Evolutionary conservation across 2,888 invertebrate species (phyloP).

Genomic region (Drosophila acutilabella): DNA sequence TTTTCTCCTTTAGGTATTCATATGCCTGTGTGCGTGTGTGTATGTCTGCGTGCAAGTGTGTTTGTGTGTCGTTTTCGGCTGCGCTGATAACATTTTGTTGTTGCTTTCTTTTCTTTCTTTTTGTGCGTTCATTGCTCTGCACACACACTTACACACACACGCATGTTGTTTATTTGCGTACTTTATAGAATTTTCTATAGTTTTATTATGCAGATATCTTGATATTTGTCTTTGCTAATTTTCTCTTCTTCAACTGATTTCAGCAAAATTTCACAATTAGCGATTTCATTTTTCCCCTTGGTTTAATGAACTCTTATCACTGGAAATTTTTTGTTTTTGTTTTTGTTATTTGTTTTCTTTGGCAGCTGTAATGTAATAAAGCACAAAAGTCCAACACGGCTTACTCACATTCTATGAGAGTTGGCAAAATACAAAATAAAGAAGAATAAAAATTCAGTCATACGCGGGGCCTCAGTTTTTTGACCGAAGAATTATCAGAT

Average conservation of each 20-base stretch:
- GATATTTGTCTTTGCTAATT: constrained; percentile 32
- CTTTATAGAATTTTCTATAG: constrained; percentile 44
- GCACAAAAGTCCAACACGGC: constrained; percentile 29
- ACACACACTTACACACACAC: constrained; percentile 30
- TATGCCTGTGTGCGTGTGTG: constrained; percentile 16
- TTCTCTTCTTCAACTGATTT: constrained; percentile 9
- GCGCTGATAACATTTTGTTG: constrained; percentile 71
- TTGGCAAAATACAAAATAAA: neutral
- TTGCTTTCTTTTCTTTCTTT: constrained; percentile 65
- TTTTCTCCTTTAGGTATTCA: constrained; percentile 39
- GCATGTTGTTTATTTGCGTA: constrained; percentile 41
- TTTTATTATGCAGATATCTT: constrained; percentile 44
- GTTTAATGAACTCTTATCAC: constrained; percentile 76
- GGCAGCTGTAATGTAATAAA: constrained; percentile 62
- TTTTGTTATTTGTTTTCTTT: constrained; percentile 32
- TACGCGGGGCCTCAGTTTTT: constrained; percentile 16
- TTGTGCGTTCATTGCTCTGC: constrained; percentile 62
- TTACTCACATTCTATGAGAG: constrained; percentile 52
- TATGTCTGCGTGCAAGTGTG: constrained; percentile 32
- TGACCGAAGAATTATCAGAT: constrained; percentile 28
- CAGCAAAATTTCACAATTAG: constrained; percentile 25
- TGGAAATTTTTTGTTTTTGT: constrained; percentile 13
- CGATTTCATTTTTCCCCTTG: constrained; percentile 29
- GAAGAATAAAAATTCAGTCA: neutral
- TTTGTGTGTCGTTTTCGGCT: constrained; percentile 54